A percentile compares a stretch with the other conserved stretches of the same genome.
Conservation (phyloP, 2,888 invertebrate species). For the Dorcus parallelipipedus region DNA sequence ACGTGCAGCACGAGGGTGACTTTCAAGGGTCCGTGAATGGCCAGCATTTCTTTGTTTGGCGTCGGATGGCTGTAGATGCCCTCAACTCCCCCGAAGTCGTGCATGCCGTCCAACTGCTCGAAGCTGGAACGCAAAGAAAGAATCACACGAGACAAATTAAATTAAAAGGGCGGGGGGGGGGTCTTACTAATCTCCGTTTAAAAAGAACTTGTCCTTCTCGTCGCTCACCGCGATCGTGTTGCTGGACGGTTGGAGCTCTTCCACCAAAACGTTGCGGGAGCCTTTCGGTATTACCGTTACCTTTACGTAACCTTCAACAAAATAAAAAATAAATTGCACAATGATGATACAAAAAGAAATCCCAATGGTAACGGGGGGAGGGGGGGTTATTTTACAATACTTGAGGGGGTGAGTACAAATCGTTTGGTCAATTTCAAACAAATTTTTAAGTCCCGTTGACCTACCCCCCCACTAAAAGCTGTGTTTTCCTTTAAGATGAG, state of each 20-base stretch:
- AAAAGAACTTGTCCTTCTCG: conserved; percentile 52
- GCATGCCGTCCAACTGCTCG: conserved; percentile 47
- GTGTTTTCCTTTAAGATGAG: too few species aligned
- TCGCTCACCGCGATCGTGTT: conserved; percentile 59
- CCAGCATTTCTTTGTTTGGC: conserved; percentile 54
- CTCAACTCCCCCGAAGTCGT: conserved; percentile 49
- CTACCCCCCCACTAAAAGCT: too few species aligned
- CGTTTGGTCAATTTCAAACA: too few species aligned
- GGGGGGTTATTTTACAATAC: too few species aligned
- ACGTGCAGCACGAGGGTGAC: conserved; percentile 60
- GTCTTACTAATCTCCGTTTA: conserved; percentile 62
- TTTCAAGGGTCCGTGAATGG: conserved; percentile 60
- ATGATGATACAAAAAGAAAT: too few species aligned
- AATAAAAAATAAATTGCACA: not conserved
- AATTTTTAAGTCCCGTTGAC: too few species aligned
- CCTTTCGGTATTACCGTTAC: conserved; percentile 58
- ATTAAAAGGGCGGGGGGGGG: not conserved
- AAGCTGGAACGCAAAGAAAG: conserved; percentile 28
- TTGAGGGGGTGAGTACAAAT: too few species aligned
- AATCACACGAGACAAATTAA: too few species aligned
- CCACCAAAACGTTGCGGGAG: conserved; percentile 58
- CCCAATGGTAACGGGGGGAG: too few species aligned
- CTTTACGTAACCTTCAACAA: conserved; percentile 53
- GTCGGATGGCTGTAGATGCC: conserved; percentile 53
- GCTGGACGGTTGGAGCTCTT: conserved; percentile 54